phyloP scores from a whole-genome alignment of 2,113 vertebrate genomes.

The Falco punctatus region DNA sequence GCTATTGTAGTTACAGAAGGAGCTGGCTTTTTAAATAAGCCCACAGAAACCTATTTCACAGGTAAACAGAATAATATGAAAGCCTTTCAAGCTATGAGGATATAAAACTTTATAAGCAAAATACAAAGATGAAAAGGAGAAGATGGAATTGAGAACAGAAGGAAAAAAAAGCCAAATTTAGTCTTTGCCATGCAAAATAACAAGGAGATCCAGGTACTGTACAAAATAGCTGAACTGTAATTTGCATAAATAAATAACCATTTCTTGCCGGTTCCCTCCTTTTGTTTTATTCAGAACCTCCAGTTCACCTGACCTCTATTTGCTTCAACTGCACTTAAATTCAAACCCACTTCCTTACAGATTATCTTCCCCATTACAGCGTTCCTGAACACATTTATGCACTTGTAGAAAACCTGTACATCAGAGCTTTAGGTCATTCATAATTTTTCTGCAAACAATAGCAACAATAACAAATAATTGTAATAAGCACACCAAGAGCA shows the following conservation, averaged over 20 bases:
- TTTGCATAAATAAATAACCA: constrained; percentile 11
- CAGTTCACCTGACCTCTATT: not conserved
- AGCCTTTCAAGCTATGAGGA: not conserved
- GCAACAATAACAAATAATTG: not conserved
- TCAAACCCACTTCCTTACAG: not conserved
- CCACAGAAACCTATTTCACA: not conserved
- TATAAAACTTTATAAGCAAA: not conserved
- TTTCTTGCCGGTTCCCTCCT: not conserved
- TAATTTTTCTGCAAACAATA: not conserved
- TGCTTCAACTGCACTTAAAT: not conserved
- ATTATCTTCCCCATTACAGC: not conserved
- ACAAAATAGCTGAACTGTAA: not conserved
- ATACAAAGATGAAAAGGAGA: not conserved
- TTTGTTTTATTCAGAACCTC: not conserved
- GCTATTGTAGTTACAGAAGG: not conserved
- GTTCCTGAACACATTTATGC: not conserved
- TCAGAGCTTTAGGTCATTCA: not conserved
- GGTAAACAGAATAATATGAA: constrained; percentile 1
- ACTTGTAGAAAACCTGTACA: not conserved
- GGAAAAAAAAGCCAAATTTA: not conserved
- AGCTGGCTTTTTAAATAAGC: constrained; percentile 9
- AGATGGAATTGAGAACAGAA: not conserved
- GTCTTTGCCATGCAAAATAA: not conserved
- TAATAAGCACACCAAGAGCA: not conserved
- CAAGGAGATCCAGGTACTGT: not conserved